Conservation (phyloP, 1,140 invertebrate genomes). For the Brachionus manjavacas region DNA sequence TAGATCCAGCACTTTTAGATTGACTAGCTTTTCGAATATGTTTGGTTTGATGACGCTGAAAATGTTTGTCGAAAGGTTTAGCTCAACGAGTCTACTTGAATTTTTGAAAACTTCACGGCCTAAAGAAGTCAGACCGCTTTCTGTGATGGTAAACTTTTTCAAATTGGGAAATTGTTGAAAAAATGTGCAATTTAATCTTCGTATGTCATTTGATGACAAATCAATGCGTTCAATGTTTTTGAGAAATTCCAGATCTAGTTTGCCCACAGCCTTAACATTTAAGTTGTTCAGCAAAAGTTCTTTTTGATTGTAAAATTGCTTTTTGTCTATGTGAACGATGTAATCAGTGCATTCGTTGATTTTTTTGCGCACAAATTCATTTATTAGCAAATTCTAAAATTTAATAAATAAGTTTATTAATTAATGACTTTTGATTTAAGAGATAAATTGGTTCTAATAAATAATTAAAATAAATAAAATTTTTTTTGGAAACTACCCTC, state of each 20-base stretch:
- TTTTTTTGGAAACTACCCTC: too few relatives aligned
- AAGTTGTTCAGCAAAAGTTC: neutral
- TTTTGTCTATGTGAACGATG: neutral
- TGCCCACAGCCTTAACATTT: neutral
- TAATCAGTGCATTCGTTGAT: neutral
- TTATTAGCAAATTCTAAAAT: slow-evolving; percentile 7
- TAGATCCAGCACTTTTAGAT: neutral
- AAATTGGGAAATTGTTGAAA: slow-evolving; percentile 17
- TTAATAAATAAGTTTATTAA: too few relatives aligned
- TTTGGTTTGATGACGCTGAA: slow-evolving; percentile 13
- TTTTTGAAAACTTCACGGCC: neutral
- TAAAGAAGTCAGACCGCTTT: neutral
- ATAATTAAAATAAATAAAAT: too few relatives aligned
- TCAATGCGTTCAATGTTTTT: neutral
- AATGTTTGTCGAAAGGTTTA: neutral
- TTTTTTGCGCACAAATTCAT: neutral
- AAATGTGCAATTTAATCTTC: neutral
- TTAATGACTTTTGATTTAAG: too few relatives aligned
- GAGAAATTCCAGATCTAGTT: neutral
- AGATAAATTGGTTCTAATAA: too few relatives aligned
- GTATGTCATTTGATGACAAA: slow-evolving; percentile 1
- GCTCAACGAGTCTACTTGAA: neutral
- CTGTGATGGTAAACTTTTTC: neutral
- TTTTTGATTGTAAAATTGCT: neutral
- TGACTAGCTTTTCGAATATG: neutral